These are phyloP conservation scores for Crocodylus rhombifer DNA, from an alignment of 2,797 vertebrate species.

Conservation along the genomic window DNA sequence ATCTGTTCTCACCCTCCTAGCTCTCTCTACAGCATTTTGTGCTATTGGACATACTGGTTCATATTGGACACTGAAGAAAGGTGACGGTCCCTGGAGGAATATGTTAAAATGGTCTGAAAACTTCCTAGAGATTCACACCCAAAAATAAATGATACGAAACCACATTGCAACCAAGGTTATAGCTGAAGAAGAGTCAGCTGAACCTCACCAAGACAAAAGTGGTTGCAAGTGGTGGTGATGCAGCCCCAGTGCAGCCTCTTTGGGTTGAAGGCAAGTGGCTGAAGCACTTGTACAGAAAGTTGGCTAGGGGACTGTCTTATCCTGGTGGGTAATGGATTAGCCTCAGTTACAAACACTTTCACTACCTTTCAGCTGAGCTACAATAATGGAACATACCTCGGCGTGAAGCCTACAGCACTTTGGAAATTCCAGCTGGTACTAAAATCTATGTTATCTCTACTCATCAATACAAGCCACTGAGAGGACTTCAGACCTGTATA, in stretches of 20 bases:
- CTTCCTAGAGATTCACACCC: not conserved
- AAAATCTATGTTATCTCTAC: not conserved
- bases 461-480: not conserved
- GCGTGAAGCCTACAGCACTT: not conserved
- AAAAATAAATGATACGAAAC: too few species aligned
- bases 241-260: too few species aligned
- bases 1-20: not conserved
- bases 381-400: not conserved
- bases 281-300: too few species aligned
- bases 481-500: not conserved
- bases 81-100: not conserved
- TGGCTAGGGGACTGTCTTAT: not conserved
- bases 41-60: not conserved
- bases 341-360: not conserved
- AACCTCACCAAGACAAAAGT: too few species aligned
- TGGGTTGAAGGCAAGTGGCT: too few species aligned
- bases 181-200: too few species aligned
- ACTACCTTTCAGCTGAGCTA: not conserved
- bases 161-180: too few species aligned
- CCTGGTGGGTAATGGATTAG: not conserved
- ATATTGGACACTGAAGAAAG: not conserved
- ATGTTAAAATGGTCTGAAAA: not conserved
- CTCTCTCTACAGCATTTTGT: not conserved
- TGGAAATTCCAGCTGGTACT: not conserved
- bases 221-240: too few species aligned